Evolutionary conservation across 2,888 invertebrate genomes (phyloP).

Genomic region (Apamea crenata): DNA sequence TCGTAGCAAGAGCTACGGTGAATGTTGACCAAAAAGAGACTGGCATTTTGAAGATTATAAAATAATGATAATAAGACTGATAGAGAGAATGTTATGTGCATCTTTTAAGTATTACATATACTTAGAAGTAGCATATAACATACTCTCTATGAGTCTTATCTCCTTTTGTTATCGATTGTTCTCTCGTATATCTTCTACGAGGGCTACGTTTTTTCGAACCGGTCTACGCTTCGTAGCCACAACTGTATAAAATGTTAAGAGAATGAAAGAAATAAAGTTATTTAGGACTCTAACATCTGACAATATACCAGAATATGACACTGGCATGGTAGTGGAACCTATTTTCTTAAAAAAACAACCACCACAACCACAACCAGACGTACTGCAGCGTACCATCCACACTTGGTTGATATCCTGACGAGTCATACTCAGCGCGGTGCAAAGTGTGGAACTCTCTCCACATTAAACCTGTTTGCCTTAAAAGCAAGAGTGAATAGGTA

Average conservation of each 20-base stretch:
- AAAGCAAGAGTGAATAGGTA: no score
- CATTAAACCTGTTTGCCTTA: no score
- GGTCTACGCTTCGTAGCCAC: background rate
- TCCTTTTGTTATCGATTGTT: background rate
- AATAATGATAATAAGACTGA: background rate
- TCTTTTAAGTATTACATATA: background rate
- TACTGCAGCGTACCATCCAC: no score
- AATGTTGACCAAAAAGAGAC: background rate
- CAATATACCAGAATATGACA: no score
- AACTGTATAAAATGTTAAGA: background rate
- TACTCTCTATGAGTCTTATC: no score
- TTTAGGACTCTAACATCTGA: no score
- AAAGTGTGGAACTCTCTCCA: no score
- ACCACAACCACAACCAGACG: no score
- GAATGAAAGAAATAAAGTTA: background rate
- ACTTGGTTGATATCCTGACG: no score
- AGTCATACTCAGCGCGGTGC: no score
- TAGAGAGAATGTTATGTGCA: background rate
- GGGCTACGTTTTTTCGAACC: background rate
- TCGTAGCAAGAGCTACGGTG: slow-evolving; percentile 28
- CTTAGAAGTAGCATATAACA: no score
- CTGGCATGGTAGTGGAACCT: background rate
- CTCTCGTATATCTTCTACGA: background rate
- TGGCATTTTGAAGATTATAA: background rate
- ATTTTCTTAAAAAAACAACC: background rate